Base-by-base conservation (phyloP, 2,797 vertebrate species). In the Naso thynnoides region DNA sequence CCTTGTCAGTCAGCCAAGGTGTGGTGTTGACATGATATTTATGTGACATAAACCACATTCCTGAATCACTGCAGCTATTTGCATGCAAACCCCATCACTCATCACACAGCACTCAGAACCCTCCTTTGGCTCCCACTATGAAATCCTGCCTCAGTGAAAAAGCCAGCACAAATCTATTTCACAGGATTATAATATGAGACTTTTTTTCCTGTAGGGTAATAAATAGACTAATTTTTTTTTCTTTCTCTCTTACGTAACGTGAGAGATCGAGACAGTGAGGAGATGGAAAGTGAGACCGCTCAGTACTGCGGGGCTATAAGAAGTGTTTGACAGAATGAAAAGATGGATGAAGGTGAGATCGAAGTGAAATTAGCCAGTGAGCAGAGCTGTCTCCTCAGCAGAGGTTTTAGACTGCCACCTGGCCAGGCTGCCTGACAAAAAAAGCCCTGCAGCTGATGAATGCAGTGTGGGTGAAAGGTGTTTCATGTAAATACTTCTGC, bases 301-400 rank as follows among this genome's bases (percentile, higher is more conserved):
- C 56, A 55, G 65, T 42, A 73, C 68, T 49, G 65, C 16, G 0
- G 67, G 72, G 73, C 83, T 82, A 36, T 76, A 79, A 72, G 68
- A 86, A 69, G 67, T 70, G 85, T 85, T 78, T 86, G 79, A 89
- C 84, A 86, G 83, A 86, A 80, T 68, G 79, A 76, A 86, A 84
- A 87, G 82, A 82, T 55, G 58, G 79, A 86, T 83, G 79, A 79
- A 60, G 62, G 76, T 6, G 18, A 79, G 73, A 81, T 64, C 14
- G 74, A 88, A 74, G 68, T 61, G 75, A 88, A 85, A 89, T 91
- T 81, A 87, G 74, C 74, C 73, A 70, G 76, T 52, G 73, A 79
- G 76, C 65, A 63, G 82, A 79, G 61, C 78, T 36, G 80, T 81
- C 63, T 72, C 39, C 64, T 78, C 48, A 39, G 36, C 47, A 74